Base-by-base conservation (phyloP, 2,888 invertebrate genomes). In the Patella ulyssiponensis region DNA sequence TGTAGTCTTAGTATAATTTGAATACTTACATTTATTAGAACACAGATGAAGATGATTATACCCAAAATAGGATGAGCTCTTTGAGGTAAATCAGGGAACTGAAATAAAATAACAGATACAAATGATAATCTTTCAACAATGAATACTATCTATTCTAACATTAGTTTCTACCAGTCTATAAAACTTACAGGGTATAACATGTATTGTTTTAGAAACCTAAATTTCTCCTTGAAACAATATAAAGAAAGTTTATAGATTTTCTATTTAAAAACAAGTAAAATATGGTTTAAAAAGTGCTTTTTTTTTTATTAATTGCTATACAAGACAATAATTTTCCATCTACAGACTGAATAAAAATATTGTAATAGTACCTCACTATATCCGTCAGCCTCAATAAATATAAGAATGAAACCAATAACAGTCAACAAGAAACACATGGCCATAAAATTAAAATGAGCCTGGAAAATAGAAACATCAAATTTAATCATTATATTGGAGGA, bases 51-150 rank as follows among this genome's bases (percentile, higher is more conserved):
- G 75, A 90, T 87, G 74, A 91, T 90, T 77, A 92, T 90, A 15
- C 91, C 91, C 27, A 92, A 87, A 33, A 90, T 89, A n/a, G 92
- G 91, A 82, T 92, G 92, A 64, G 91, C 91, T 76, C 85, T 85
- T 77, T 84, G 85, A 0, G 90, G 89, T 20, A 89, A 82, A 33
- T 88, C 86, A 72, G 86, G 86, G 51, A 87, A 84, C 88, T 89
- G 84, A 11, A 86, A 83, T 71, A 74, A 44, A 44, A 44, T 44
- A 44, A 44, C 44, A 33, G n/a, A n/a, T 33, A 33, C 33, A 9
- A 44, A 44, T 44, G 3, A 44, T 44, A 44, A 44, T 44, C 9
- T 44, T 44, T 44, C 7, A 44, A 44, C 44, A 44, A 44, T 7
- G 44, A 44, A 44, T 9, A 44, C 44, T 44, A 7, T 44, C 7